These are phyloP conservation scores for Perca fluviatilis DNA, from an alignment of 2,113 vertebrate species.

Conservation along the genomic window DNA sequence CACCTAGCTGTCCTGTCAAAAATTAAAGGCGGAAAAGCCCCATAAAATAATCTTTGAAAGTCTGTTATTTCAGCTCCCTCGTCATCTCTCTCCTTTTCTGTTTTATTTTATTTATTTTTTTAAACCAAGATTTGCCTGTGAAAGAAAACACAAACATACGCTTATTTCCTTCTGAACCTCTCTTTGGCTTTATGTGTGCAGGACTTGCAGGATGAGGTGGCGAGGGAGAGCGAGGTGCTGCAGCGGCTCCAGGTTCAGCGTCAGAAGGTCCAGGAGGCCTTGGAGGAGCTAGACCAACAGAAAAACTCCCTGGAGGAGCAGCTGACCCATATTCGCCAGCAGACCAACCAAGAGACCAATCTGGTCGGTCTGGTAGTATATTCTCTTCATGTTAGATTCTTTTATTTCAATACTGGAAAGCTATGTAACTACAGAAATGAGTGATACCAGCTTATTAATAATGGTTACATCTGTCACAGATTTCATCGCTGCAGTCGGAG, in stretches of 20 bases:
- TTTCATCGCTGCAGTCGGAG: constrained; percentile 91
- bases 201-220: constrained; percentile 97
- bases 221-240: constrained; percentile 89
- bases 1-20: no score
- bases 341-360: constrained; percentile 92
- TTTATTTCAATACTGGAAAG: not conserved
- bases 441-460: not conserved
- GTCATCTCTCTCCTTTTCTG: not conserved
- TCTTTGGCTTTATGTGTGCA: constrained; percentile 61
- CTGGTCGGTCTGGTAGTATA: constrained; percentile 81
- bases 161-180: not conserved
- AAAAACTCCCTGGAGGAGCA: constrained; percentile 93
- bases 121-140: not conserved
- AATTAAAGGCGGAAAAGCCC: no score
- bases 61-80: not conserved
- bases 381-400: not conserved
- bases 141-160: not conserved
- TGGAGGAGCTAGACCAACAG: constrained; percentile 94
- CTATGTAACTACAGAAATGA: not conserved
- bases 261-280: constrained; percentile 92
- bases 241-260: constrained; percentile 92
- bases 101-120: not conserved
- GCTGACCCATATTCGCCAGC: constrained; percentile 90
- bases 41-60: not conserved
- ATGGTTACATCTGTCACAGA: constrained; percentile 76